Percentiles rank a stretch among this genome's conserved stretches.
Evolutionary conservation across 2,888 invertebrate genomes (phyloP).

Genomic region (Celastrina argiolus): DNA sequence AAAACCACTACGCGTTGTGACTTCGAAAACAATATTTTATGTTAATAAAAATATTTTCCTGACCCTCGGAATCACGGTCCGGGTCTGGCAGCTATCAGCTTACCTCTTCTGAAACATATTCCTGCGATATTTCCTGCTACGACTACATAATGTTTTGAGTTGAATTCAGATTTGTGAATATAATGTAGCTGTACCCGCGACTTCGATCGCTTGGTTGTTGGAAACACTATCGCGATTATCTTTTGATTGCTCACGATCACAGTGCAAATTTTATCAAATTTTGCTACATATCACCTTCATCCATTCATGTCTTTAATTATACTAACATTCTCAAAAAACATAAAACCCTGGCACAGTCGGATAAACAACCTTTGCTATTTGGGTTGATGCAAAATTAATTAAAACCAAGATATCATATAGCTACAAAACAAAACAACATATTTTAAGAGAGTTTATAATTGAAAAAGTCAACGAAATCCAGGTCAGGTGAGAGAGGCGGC

Average conservation of each 20-base stretch:
- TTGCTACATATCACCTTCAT: no score
- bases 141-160: neutral
- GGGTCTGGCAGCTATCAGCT: conserved; percentile 8
- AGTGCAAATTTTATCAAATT: no score
- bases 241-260: no score
- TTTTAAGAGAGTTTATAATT: conserved; percentile 16
- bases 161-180: neutral
- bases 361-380: no score
- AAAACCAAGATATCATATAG: no score
- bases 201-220: neutral
- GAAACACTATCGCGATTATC: no score
- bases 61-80: conserved; percentile 11
- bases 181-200: no score
- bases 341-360: no score
- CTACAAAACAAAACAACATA: conserved; percentile 4
- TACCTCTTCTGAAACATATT: conserved; percentile 9
- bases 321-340: no score
- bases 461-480: conserved; percentile 15
- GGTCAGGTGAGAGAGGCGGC: conserved; percentile 10
- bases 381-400: no score
- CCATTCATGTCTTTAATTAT: no score
- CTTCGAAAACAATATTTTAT: neutral
- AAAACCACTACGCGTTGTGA: neutral
- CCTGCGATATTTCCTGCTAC: conserved; percentile 13
- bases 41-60: neutral